Evolutionary conservation across 2,797 vertebrate species (phyloP), one percentile per base, ranked within the genome.

Genomic region (Nannoperca australis): DNA sequence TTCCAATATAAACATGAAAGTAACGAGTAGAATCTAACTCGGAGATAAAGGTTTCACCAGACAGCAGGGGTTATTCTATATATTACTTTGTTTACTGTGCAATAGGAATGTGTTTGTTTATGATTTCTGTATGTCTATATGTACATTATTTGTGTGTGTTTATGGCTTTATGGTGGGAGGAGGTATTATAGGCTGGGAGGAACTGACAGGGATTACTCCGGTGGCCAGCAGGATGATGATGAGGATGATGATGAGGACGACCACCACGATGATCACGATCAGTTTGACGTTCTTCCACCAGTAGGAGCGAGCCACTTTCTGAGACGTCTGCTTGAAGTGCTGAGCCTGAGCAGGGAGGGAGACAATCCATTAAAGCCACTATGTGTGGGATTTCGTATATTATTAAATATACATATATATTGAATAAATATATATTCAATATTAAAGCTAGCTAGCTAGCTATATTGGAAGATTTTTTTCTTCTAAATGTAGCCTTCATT

Each of bases 201-300:
- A 0, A 14, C 89, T 75, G 61, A 92, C 88, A 4, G 95, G 96
- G 77, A 98, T 97, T 83, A 94, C 93, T 0, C 95, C 95, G 0
- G 97, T 96, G 85, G 96, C 95, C 65, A 98, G 91, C 64, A 99
- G 96, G 64, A 97, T 89, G 69, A 98, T 97, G 89, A 98, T 85
- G 84, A 97, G 90, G 73, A 99, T 0, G 65, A 99, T 92, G 91
- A 97, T 66, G 24, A 90, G 81, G 3, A 97, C 97, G 0, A 97
- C 63, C 18, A 97, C 91, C 2, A 97, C 90, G 20, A 98, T 97
- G 62, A 96, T 34, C 47, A 96, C 84, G 0, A 97, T 84, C 93
- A 99, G 91, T 95, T 98, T 99, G 62, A 96, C 93, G 3, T 98
- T 98, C 92, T 97, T 97, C 97, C 97, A 98, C 97, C 97, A 98